Conservation (phyloP, 2,888 invertebrate species). For the Leucophora obtusa region DNA sequence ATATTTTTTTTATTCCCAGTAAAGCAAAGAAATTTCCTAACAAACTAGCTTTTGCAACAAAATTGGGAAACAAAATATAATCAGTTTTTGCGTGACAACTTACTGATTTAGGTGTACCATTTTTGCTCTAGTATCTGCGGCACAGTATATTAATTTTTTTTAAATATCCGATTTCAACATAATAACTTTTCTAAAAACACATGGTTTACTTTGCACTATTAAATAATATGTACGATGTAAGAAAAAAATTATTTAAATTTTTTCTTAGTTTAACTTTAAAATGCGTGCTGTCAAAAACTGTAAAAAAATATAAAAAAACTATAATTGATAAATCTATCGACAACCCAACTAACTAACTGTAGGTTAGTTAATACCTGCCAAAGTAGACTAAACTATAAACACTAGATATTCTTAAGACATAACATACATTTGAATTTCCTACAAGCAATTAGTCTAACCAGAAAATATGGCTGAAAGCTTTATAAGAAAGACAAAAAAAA, state of each 20-base stretch:
- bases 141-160: not conserved
- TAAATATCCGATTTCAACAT: not conserved
- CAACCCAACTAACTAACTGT: constrained; percentile 1
- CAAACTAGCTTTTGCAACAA: not conserved
- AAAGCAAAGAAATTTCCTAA: too few species aligned
- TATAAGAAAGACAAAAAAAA: constrained; percentile 12
- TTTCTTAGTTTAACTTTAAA: constrained; percentile 1
- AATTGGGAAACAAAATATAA: not conserved
- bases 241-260: constrained; percentile 27
- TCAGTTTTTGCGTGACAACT: not conserved
- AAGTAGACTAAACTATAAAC: not conserved
- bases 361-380: constrained; percentile 6
- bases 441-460: constrained; percentile 56
- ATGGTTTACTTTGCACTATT: not conserved
- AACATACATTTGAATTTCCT: constrained; percentile 46
- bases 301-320: not conserved
- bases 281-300: constrained; percentile 29
- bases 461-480: constrained; percentile 51
- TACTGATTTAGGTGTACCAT: not conserved
- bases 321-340: constrained; percentile 41
- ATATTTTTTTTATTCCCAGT: too few species aligned
- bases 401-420: not conserved
- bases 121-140: not conserved
- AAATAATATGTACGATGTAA: constrained; percentile 17
- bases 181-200: constrained; percentile 3